Evolutionary conservation across 2,113 vertebrate genomes (phyloP).

Genomic region (Todiramphus saurophagus): DNA sequence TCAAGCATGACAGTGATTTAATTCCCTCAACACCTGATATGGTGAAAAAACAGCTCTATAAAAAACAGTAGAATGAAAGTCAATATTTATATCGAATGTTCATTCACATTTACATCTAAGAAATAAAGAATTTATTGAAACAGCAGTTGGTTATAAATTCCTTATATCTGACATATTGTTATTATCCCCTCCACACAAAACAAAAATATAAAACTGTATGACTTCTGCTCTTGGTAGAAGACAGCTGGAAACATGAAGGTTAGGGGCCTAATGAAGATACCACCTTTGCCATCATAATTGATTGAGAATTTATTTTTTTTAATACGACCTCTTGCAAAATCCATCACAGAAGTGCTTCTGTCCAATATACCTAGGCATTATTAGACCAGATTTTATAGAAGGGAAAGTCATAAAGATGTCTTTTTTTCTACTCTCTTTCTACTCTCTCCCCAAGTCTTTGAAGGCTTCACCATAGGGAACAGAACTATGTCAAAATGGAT

Average conservation of each 20-base stretch:
- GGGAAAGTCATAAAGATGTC: not conserved
- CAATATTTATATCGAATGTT: slow-evolving; percentile 34
- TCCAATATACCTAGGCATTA: not conserved
- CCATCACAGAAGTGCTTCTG: not conserved
- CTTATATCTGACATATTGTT: not conserved
- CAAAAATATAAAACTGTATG: not conserved
- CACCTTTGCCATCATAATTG: not conserved
- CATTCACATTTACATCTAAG: not conserved
- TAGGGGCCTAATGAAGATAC: not conserved
- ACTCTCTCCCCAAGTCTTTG: not conserved
- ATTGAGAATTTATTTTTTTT: not conserved
- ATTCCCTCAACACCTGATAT: not conserved
- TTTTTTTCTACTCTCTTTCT: not conserved
- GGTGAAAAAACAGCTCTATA: slow-evolving; percentile 27
- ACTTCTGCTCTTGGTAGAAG: not conserved
- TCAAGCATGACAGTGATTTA: slow-evolving; percentile 21
- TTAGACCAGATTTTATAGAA: not conserved
- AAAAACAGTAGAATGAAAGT: slow-evolving; percentile 17
- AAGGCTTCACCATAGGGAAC: not conserved
- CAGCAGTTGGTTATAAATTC: slow-evolving; percentile 8
- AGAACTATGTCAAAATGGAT: not conserved
- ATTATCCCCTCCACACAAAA: not conserved
- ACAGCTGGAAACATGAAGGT: not conserved
- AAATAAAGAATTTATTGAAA: slow-evolving; percentile 33
- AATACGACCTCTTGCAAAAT: not conserved